Evolutionary conservation across 2,888 invertebrate species (phyloP), one percentile per base, ranked within the genome.

Genomic region (Onchidella celtica): DNA sequence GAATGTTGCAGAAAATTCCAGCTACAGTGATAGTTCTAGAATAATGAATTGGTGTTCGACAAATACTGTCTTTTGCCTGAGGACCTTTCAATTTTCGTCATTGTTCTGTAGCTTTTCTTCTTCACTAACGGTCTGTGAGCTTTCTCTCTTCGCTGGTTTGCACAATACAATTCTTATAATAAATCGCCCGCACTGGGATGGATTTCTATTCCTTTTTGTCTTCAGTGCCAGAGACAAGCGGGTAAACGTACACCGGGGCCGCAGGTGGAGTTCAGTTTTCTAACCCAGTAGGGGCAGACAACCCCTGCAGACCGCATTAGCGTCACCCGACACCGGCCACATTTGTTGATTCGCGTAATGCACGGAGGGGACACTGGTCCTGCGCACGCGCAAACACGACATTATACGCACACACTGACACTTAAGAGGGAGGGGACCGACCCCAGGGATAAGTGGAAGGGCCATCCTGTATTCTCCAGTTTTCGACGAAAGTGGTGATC

Each of bases 301-400:
- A 73, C 57, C 36, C 59, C 38, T 36, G 36, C 57, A 61, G n/a
- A 34, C 47, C 47, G 36, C 73, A 73, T 73, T 73, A 73, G 36
- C 27, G 73, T 36, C 59, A 73, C 24, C 1, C 27, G 73, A 73
- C 38, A 73, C 59, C 24, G 61, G 3, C 24, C n/a, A n/a, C n/a
- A n/a, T 73, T 24, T 73, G 73, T 73, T 73, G 73, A 61, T 73
- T 61, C 36, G n/a, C 24, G 24, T 73, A 73, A 73, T 73, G 73
- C 36, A 70, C 27, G 55, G 47, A n/a, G n/a, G 21, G 29, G 40
- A 32, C 70, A 29, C 38, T 24, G 61, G 59, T 21, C 29, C 6
- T 59, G 73, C 73, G 27, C 73, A 29, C 61, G 24, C 57, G 47
- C 61, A 73, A 73, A 73, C 73, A 73, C 59, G 36, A 34, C 73